Percentiles rank a stretch among this genome's conserved stretches.
Conservation (phyloP, 2,113 vertebrate genomes). For the Vidua macroura region DNA sequence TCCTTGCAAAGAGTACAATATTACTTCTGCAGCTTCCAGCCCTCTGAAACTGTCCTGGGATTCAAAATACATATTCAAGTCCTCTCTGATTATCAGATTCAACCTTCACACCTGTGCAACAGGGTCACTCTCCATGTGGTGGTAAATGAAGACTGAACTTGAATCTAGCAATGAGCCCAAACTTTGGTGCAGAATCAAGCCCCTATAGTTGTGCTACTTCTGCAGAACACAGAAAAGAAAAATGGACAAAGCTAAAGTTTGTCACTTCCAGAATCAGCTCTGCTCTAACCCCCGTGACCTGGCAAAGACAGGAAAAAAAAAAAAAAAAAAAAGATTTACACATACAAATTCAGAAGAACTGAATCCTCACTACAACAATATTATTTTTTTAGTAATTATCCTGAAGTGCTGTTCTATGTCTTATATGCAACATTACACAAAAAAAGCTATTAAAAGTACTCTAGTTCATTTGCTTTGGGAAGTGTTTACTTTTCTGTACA, state of each 20-base stretch:
- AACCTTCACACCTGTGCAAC: not conserved
- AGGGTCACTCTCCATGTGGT: not conserved
- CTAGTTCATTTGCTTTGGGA: slow-evolving; percentile 32
- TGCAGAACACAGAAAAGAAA: not conserved
- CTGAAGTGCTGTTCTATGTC: slow-evolving; percentile 8
- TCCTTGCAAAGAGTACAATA: not conserved
- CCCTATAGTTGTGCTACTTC: not conserved
- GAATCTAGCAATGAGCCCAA: not conserved
- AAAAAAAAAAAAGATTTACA: not conserved
- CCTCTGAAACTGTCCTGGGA: not conserved
- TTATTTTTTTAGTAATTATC: not conserved
- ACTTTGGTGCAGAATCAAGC: not conserved
- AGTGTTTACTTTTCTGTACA: slow-evolving; percentile 41
- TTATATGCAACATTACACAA: not conserved
- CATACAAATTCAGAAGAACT: not conserved
- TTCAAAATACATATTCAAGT: not conserved
- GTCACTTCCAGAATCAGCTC: slow-evolving; percentile 4
- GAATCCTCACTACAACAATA: not conserved
- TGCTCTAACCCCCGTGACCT: not conserved
- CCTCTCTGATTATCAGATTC: not conserved
- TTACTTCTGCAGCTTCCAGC: not conserved
- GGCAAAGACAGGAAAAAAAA: not conserved
- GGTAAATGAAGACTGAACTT: not conserved
- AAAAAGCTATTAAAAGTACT: slow-evolving; percentile 15
- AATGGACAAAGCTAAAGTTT: not conserved